Evolutionary conservation across 2,797 vertebrate species (phyloP).

Genomic region (Danio jaintianensis): DNA sequence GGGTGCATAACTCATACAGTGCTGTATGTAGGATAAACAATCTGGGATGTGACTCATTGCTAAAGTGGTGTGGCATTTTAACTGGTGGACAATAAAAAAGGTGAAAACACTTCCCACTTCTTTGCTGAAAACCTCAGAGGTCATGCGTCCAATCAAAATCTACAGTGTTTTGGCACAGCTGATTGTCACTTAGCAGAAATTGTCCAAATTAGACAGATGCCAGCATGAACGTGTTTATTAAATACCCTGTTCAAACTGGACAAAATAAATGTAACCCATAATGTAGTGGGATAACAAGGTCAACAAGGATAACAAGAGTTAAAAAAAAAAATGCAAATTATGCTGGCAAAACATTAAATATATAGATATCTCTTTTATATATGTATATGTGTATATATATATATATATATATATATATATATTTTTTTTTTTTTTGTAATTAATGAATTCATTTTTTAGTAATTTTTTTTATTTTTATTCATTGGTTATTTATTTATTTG

Average conservation of each 20-base stretch:
- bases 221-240: neutral
- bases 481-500: too few relatives aligned
- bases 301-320: too few relatives aligned
- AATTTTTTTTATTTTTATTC: too few relatives aligned
- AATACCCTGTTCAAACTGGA: neutral
- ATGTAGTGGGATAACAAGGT: neutral
- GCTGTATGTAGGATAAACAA: neutral
- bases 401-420: too few relatives aligned
- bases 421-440: too few relatives aligned
- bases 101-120: conserved; percentile 12
- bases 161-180: neutral
- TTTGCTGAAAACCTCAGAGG: neutral
- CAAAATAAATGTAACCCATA: neutral
- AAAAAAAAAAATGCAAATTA: too few relatives aligned
- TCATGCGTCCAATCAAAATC: neutral
- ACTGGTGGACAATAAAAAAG: neutral
- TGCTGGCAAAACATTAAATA: too few relatives aligned
- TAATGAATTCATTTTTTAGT: too few relatives aligned
- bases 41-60: neutral
- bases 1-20: neutral
- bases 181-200: neutral
- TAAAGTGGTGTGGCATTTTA: conserved; percentile 4
- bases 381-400: too few relatives aligned
- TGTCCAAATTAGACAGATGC: neutral
- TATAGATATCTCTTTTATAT: too few relatives aligned